Base-by-base conservation (phyloP, 2,888 invertebrate genomes). In the Brenthis daphne region DNA sequence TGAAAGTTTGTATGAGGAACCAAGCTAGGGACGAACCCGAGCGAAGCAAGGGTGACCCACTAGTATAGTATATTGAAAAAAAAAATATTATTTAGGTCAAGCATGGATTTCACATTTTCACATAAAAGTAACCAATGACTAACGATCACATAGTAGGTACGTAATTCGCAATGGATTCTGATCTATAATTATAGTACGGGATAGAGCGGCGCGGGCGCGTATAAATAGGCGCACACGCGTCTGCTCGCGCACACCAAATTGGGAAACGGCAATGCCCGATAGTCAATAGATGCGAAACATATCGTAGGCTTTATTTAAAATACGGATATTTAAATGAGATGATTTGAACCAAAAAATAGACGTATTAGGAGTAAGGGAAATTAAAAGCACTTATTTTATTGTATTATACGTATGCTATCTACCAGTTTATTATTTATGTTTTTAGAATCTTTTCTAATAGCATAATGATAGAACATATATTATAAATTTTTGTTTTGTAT, bases 221-320 rank as follows among this genome's bases (percentile, higher is more conserved):
- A 91, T 89, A 85, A 90, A 91, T 91, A 91, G 90, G 81, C 82
- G 85, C 86, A 79, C 75, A 85, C 88, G 88, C 87, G 86, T 84
- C 81, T 85, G 82, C 79, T 79, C 82, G 66, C 71, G 60, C 90
- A 80, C 82, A 83, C 91, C 91, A 88, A 90, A 91, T 91, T 76
- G 88, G 91, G 91, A 88, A 82, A 85, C 85, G 87, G 72, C 73
- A 75, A 74, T 75, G 75, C 71, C 75, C 75, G 77, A 77, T 74
- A 76, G 71, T 51, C 66, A 72, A 70, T 71, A 65, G 55, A 54
- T 56, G 20, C 55, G 33, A 50, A 33, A 14, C 33, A 37, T 56
- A 24, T 24, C 20, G 54, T 54, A 29, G n/a, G 29, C n/a, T 33
- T 24, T 33, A 29, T 66, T 1, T 48, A 5, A 67, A 8, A 13